Percentiles rank a stretch among this genome's conserved stretches.
These are phyloP conservation scores for Brotula barbata DNA, from an alignment of 2,797 vertebrate species.

Conservation along the genomic window DNA sequence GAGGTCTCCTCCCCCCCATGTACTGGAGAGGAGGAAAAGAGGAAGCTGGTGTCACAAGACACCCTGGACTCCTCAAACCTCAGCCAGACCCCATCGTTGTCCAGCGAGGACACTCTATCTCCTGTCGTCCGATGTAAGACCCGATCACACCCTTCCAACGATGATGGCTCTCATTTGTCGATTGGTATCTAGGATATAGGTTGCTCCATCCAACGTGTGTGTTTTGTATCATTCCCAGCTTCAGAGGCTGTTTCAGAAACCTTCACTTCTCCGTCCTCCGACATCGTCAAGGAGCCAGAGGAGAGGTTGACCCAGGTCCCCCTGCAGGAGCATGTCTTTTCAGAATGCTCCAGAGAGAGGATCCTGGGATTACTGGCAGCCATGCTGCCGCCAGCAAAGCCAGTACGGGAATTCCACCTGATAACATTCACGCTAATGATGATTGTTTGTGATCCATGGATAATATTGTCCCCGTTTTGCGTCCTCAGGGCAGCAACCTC, in stretches of 20 bases:
- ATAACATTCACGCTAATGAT: neutral
- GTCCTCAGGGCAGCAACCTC: constrained; percentile 78
- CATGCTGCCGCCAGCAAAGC: constrained; percentile 92
- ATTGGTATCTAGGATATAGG: neutral
- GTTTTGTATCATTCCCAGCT: constrained; percentile 30
- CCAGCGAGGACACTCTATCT: constrained; percentile 77
- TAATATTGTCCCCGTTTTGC: neutral
- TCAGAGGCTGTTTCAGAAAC: constrained; percentile 60
- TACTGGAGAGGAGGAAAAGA: constrained; percentile 53
- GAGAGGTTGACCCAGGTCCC: constrained; percentile 80
- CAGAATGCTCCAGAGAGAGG: constrained; percentile 96
- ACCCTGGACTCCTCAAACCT: constrained; percentile 75
- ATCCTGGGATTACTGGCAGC: constrained; percentile 93
- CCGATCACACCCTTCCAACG: neutral
- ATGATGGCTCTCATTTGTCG: neutral
- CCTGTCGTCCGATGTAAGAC: constrained; percentile 72
- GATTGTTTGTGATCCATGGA: neutral
- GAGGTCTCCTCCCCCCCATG: constrained; percentile 35
- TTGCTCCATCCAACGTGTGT: neutral
- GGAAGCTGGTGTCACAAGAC: constrained; percentile 73
- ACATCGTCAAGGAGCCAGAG: constrained; percentile 71
- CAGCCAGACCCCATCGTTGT: constrained; percentile 78
- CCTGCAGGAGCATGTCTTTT: constrained; percentile 92
- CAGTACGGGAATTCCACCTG: constrained; percentile 68
- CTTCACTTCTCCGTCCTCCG: constrained; percentile 67